These are phyloP conservation scores for Ciconia maguari DNA, from an alignment of 2,113 vertebrate genomes.

Conservation along the genomic window DNA sequence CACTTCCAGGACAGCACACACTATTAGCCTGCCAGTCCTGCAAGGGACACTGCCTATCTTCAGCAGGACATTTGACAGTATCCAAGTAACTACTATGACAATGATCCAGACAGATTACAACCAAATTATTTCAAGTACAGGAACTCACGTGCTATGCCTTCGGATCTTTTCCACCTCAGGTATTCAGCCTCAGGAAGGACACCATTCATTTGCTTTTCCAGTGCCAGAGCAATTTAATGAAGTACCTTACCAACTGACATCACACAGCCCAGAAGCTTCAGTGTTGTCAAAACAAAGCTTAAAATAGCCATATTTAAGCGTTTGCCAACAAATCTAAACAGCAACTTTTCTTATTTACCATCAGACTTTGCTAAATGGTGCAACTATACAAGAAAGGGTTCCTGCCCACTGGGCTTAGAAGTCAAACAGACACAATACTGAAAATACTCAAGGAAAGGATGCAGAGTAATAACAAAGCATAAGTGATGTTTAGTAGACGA, in stretches of 20 bases:
- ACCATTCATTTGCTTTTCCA: background rate
- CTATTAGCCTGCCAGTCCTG: background rate
- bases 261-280: background rate
- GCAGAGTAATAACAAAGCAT: slow-evolving; percentile 7
- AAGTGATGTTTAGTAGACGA: background rate
- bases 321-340: slow-evolving; percentile 28
- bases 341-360: background rate
- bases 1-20: background rate
- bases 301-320: background rate
- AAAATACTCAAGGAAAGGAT: slow-evolving; percentile 34
- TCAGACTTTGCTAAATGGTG: background rate
- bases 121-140: background rate
- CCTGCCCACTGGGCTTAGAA: background rate
- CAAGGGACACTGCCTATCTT: background rate
- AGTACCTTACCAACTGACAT: background rate
- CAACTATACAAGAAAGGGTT: background rate
- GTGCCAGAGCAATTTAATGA: background rate
- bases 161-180: background rate
- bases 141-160: background rate
- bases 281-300: slow-evolving; percentile 36
- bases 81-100: background rate
- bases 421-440: slow-evolving; percentile 1
- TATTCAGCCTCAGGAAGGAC: background rate
- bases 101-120: background rate
- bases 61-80: background rate